These are phyloP conservation scores for Mirounga angustirostris DNA, from an alignment of 2,113 vertebrate species.

Conservation along the genomic window DNA sequence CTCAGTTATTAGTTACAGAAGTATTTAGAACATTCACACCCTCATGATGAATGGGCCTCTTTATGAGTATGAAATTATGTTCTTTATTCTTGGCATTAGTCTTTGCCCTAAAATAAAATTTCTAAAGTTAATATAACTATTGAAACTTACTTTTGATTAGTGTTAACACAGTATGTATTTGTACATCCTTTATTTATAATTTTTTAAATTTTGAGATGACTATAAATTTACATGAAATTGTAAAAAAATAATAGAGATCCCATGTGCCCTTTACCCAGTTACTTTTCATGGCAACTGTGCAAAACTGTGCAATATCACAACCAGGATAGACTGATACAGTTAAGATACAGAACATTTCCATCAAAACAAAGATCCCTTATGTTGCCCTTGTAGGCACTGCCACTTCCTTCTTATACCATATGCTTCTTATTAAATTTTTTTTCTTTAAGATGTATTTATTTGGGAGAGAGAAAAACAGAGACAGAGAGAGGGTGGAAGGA, in stretches of 20 bases:
- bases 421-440: neutral
- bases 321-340: neutral
- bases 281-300: neutral
- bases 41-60: neutral
- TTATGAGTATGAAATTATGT: neutral
- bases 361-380: neutral
- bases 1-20: neutral
- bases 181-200: neutral
- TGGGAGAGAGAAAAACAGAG: neutral
- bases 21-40: neutral
- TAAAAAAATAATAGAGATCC: neutral
- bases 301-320: neutral
- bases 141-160: neutral
- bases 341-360: neutral
- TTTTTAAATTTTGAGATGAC: neutral
- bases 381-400: neutral
- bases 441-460: neutral
- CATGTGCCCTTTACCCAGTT: neutral
- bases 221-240: neutral
- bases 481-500: neutral
- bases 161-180: neutral
- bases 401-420: neutral
- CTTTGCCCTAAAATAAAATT: neutral
- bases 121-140: neutral
- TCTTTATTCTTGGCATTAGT: neutral